Conservation (phyloP, 2,888 invertebrate species). For the Cerastis leucographa region DNA sequence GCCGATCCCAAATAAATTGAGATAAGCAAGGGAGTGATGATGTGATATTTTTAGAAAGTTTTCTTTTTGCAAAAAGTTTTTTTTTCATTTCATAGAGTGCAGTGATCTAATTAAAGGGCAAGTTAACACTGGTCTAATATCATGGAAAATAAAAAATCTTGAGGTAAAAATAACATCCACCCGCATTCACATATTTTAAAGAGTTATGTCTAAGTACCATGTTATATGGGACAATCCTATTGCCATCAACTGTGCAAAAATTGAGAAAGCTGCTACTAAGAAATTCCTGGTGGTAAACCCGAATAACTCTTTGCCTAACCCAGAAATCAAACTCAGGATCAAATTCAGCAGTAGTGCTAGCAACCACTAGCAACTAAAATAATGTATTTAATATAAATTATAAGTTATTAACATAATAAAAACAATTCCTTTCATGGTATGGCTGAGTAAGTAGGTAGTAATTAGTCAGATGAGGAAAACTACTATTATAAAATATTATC, state of each 20-base stretch:
- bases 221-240: not conserved
- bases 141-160: not conserved
- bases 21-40: no score
- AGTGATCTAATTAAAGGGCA: not conserved
- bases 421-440: not conserved
- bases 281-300: not conserved
- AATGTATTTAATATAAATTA: not conserved
- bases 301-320: not conserved
- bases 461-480: slow-evolving; percentile 27
- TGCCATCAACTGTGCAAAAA: not conserved
- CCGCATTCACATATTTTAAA: not conserved
- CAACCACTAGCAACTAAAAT: not conserved
- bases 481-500: not conserved
- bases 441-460: not conserved
- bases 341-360: not conserved
- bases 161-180: not conserved
- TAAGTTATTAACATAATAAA: not conserved
- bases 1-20: no score
- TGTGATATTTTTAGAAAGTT: no score
- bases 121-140: not conserved
- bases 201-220: not conserved
- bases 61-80: no score
- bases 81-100: not conserved
- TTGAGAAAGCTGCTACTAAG: not conserved
- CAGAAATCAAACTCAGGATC: not conserved